Evolutionary conservation across 2,797 vertebrate genomes (phyloP), one percentile per base, ranked within the genome.

Genomic region (Eptatretus atami): DNA sequence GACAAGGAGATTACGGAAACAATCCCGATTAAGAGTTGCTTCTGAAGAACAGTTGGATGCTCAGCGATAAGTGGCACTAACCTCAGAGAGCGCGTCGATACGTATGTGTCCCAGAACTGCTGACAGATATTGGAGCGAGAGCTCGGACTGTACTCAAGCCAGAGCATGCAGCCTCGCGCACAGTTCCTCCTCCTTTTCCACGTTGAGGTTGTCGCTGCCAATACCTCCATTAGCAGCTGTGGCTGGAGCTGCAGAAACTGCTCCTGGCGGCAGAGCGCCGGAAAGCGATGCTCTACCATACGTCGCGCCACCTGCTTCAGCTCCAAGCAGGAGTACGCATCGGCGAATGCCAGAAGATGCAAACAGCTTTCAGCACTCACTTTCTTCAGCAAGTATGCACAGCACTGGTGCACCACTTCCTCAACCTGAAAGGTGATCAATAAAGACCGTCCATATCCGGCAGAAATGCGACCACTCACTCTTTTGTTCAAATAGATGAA

Each of bases 221-320:
- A 78, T 67, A 98, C 75, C 72, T 98, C 92, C 65, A 94, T 73
- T 68, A 98, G 73, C 44, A 98, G 78, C 67, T 95, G 86, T 52
- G 94, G 90, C 15, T 86, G 87, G 60, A 98, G 79, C 71, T 96
- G 90, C 68, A 98, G 80, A 76, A 98, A 98, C 63, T 90, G 82
- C 66, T 94, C 88, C 73, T 88, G 88, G 53, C 78, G 80, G 76
- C 84, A 94, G 60, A 98, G 86, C 61, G 81, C 77, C 2, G 87
- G 82, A 74, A 98, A 98, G 72, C 96, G 96, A 77, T 95, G 87
- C 73, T 98, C 92, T 70, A 98, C 85, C 87, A 96, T 95, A 66
- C 90, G 83, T 70, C 96, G 94, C 67, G 90, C 83, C 52, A 81
- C 83, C 71, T 90, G 83, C 75, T 98, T 95, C 25, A 96, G 71